Evolutionary conservation across 2,888 invertebrate genomes (phyloP).

Genomic region (Tachina grossa): DNA sequence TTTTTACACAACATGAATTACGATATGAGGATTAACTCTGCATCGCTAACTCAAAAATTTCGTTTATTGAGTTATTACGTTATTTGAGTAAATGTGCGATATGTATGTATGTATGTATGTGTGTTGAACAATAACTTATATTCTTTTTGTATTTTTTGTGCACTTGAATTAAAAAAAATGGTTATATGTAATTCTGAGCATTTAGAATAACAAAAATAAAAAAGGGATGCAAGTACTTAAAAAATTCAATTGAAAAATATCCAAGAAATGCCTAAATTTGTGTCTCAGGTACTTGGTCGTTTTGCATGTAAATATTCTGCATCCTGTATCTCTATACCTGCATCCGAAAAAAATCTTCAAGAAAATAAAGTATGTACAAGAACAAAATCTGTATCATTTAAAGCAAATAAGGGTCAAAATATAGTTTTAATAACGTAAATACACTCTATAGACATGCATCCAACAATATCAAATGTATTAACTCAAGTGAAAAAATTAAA

Average conservation of each 20-base stretch:
- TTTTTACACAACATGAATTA: too few relatives aligned
- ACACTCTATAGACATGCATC: constrained; percentile 15
- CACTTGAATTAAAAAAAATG: too few relatives aligned
- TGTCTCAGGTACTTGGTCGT: constrained; percentile 11
- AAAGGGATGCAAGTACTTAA: constrained; percentile 24
- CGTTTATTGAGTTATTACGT: too few relatives aligned
- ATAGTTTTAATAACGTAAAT: constrained; percentile 44
- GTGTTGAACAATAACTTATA: too few relatives aligned
- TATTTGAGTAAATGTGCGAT: too few relatives aligned
- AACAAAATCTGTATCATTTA: constrained; percentile 7
- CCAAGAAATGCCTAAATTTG: not conserved
- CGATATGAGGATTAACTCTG: too few relatives aligned
- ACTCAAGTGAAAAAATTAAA: not conserved
- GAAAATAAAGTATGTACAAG: too few relatives aligned
- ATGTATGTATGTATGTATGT: too few relatives aligned
- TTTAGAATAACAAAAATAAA: not conserved
- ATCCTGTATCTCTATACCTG: not conserved
- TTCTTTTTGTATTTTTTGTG: too few relatives aligned
- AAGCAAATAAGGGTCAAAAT: constrained; percentile 23
- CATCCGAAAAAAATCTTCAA: not conserved
- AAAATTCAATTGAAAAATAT: not conserved
- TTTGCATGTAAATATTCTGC: not conserved
- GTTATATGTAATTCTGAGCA: not conserved
- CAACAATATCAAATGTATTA: not conserved
- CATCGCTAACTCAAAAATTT: too few relatives aligned